A percentile compares a stretch with the other conserved stretches of the same genome.
These are phyloP conservation scores for Heliocidaris tuberculata DNA, from an alignment of 35 echinoderm and acorn worm species.

Conservation along the genomic window DNA sequence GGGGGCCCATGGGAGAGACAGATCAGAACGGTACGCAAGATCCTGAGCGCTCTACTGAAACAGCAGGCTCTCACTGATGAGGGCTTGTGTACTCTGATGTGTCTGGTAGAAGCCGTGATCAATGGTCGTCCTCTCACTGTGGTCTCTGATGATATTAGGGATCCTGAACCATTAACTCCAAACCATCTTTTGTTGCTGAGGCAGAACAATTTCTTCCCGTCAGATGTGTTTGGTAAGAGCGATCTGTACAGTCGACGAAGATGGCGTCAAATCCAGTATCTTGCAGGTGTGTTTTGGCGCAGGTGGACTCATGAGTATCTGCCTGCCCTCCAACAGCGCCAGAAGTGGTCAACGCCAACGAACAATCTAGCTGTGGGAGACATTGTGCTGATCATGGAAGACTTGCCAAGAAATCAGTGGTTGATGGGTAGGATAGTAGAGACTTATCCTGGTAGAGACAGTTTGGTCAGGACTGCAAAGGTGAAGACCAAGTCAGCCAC, in stretches of 20 bases:
- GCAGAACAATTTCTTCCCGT: background rate
- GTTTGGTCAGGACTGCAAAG: slow-evolving; percentile 53
- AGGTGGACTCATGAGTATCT: slow-evolving; percentile 61
- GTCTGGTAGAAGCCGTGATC: slow-evolving; percentile 53
- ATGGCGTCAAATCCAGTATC: slow-evolving; percentile 64
- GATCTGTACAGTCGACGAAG: slow-evolving; percentile 58
- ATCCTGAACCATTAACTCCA: slow-evolving; percentile 34
- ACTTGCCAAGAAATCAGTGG: slow-evolving; percentile 53
- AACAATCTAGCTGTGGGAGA: slow-evolving; percentile 52
- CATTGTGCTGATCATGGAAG: slow-evolving; percentile 57
- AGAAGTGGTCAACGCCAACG: slow-evolving; percentile 56
- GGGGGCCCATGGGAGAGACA: slow-evolving; percentile 63
- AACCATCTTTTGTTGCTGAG: slow-evolving; percentile 45
- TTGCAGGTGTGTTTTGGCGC: slow-evolving; percentile 62
- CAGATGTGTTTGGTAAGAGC: slow-evolving; percentile 16
- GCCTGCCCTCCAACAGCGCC: slow-evolving; percentile 53
- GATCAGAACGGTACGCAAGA: slow-evolving; percentile 53
- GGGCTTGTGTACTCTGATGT: slow-evolving; percentile 58
- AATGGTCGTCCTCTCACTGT: slow-evolving; percentile 60
- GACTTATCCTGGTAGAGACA: slow-evolving; percentile 31
- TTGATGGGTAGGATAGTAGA: slow-evolving; percentile 46
- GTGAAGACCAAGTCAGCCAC: slow-evolving; percentile 51
- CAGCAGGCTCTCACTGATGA: slow-evolving; percentile 64
- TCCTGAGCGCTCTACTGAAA: slow-evolving; percentile 45
- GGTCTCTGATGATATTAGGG: slow-evolving; percentile 48